Evolutionary conservation across 2,888 invertebrate genomes (phyloP), one percentile per base, ranked within the genome.

Genomic region (Augochlorella aurata): DNA sequence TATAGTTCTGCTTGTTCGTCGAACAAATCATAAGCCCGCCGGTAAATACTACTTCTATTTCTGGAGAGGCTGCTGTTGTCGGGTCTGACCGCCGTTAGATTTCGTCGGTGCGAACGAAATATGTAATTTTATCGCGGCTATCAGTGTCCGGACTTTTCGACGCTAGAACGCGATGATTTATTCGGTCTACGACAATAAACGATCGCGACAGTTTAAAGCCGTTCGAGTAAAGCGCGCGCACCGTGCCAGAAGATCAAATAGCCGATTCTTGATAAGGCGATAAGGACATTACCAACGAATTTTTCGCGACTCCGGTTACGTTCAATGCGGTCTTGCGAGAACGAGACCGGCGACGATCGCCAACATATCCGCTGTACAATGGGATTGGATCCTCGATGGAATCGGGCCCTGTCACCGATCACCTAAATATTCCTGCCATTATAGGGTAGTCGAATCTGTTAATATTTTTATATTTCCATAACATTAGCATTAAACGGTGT

Each of bases 231-330:
- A 12, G 0, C 21, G 44, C 21, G 44, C 52, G 45, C 68, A 29
- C 38, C 14, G 18, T 12, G n/a, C 24, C 5, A 47, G 70, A 44
- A 70, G 52, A 80, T 80, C 72, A 80, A 52, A 68, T 61, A 63
- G 2, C 24, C 61, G 52, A 63, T 67, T 7, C 5, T 2, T 4
- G 81, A 81, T 74, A 79, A 79, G 10, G 3, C 18, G 66, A 74
- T 81, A 81, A 74, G 18, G 21, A 45, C 9, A 29, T 79, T 66
- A 21, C 18, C 66, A 9, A 70, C 45, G 58, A 65, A 45, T 45
- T 68, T 21, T 45, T 38, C 47, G 45, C 16, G 70, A 74, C 66
- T 66, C 29, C n/a, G 70, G 66, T 45, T 67, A 54, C 69, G 16
- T 29, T 54, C 5, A 38, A 16, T n/a, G n/a, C 54, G 45, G 66